phyloP scores from a whole-genome alignment of 2,797 vertebrate genomes.

The Pogoniulus pusillus region DNA sequence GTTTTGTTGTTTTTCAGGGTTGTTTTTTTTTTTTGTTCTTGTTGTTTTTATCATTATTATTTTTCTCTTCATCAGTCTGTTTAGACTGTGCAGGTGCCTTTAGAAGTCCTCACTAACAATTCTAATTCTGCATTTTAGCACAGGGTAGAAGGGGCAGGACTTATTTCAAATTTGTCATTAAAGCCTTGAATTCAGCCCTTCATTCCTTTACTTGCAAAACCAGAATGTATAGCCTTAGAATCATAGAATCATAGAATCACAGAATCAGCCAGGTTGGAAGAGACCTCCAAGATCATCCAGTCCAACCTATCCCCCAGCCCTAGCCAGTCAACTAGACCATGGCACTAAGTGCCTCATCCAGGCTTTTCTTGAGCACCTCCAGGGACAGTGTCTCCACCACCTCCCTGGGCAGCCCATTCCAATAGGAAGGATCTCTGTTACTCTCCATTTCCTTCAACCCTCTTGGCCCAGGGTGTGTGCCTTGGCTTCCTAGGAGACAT shows the following conservation, averaged over 20 bases:
- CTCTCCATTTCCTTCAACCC: background rate
- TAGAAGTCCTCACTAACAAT: background rate
- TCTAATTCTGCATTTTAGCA: background rate
- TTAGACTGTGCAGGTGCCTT: background rate
- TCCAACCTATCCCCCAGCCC: no score
- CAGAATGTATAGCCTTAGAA: rapidly evolving
- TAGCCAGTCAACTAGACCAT: no score
- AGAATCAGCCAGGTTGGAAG: no score
- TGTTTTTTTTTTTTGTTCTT: no score
- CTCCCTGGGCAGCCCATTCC: no score
- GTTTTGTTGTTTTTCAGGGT: rapidly evolving
- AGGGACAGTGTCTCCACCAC: no score
- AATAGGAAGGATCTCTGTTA: background rate
- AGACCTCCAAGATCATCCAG: no score
- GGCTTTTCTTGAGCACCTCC: no score
- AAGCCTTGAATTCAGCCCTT: background rate
- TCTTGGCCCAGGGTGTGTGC: rapidly evolving
- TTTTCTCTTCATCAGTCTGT: background rate
- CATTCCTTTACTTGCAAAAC: background rate
- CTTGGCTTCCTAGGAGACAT: background rate
- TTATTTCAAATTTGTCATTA: background rate
- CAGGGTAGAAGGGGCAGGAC: background rate
- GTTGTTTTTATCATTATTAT: background rate
- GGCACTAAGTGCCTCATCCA: no score
- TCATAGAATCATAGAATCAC: no score